Evolutionary conservation across 2,797 vertebrate species (phyloP).

Genomic region (Harpagifer antarcticus): DNA sequence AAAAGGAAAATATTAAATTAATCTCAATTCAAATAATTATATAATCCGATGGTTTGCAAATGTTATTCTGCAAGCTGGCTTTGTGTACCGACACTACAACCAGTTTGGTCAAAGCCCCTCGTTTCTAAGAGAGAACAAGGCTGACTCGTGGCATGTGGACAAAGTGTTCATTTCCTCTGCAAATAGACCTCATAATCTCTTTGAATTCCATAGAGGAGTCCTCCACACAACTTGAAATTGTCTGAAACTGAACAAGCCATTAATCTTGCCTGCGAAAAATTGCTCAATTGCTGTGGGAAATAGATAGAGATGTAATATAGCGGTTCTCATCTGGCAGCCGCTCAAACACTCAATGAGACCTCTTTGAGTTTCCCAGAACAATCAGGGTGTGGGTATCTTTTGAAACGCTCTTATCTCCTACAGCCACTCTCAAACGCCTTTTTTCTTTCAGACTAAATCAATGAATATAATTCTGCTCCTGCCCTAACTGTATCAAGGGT

Average conservation of each 20-base stretch:
- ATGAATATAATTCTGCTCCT: constrained; percentile 56
- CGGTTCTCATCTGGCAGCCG: constrained; percentile 59
- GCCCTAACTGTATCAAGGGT: constrained; percentile 55
- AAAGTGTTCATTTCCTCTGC: constrained; percentile 64
- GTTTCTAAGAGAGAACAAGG: constrained; percentile 15
- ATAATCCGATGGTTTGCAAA: constrained; percentile 19
- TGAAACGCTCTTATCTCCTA: constrained; percentile 69
- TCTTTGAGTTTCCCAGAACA: constrained; percentile 75
- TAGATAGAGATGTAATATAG: constrained; percentile 72
- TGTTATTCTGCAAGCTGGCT: constrained; percentile 16
- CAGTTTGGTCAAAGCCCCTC: constrained; percentile 36
- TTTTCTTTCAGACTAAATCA: constrained; percentile 61
- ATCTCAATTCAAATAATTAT: neutral
- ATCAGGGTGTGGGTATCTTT: constrained; percentile 69
- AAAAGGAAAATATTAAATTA: constrained; percentile 18
- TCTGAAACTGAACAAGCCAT: constrained; percentile 66
- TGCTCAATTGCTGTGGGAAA: constrained; percentile 73
- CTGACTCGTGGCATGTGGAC: constrained; percentile 60
- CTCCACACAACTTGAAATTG: constrained; percentile 58
- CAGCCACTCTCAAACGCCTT: constrained; percentile 55
- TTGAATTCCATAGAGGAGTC: constrained; percentile 56
- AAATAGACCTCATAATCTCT: constrained; percentile 67
- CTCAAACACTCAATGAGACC: constrained; percentile 71
- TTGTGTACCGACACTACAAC: constrained; percentile 21
- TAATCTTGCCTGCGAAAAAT: constrained; percentile 74